phyloP scores from a whole-genome alignment of 2,113 vertebrate species.

The Anas platyrhynchos region DNA sequence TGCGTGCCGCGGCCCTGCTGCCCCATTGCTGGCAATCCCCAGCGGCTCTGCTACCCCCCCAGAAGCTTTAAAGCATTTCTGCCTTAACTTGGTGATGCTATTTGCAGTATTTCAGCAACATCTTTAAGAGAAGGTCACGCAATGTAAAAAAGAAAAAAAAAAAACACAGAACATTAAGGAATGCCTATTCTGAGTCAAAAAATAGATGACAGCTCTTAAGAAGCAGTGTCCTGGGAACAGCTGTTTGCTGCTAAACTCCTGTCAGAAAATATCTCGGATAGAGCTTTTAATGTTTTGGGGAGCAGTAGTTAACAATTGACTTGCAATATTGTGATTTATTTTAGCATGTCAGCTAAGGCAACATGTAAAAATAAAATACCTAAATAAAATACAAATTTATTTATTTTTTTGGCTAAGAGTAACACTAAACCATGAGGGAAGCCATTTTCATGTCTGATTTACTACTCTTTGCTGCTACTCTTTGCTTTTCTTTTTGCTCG shows the following conservation, averaged over 20 bases:
- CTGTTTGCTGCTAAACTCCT: conserved; percentile 39
- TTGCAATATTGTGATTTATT: not conserved
- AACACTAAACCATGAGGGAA: not conserved
- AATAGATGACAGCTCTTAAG: conserved; percentile 13
- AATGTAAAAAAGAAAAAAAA: not conserved
- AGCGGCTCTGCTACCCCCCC: fast-evolving
- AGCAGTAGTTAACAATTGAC: not conserved
- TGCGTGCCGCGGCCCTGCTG: fast-evolving
- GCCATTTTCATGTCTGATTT: not conserved
- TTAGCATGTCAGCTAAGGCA: not conserved
- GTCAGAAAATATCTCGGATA: conserved; percentile 18
- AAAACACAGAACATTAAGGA: not conserved
- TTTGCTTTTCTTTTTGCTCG: not conserved
- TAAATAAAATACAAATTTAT: not conserved
- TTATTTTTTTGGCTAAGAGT: not conserved
- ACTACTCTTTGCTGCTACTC: not conserved
- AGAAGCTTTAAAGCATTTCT: not conserved
- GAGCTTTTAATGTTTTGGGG: conserved; percentile 10
- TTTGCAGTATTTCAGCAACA: not conserved
- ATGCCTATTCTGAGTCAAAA: not conserved
- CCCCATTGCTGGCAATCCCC: not conserved
- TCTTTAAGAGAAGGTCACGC: conserved; percentile 5
- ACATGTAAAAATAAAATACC: not conserved
- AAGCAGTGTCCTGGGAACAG: conserved; percentile 27
- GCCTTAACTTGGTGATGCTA: not conserved